Evolutionary conservation across 1,140 invertebrate species (phyloP).

Genomic region (Ips typographus): DNA sequence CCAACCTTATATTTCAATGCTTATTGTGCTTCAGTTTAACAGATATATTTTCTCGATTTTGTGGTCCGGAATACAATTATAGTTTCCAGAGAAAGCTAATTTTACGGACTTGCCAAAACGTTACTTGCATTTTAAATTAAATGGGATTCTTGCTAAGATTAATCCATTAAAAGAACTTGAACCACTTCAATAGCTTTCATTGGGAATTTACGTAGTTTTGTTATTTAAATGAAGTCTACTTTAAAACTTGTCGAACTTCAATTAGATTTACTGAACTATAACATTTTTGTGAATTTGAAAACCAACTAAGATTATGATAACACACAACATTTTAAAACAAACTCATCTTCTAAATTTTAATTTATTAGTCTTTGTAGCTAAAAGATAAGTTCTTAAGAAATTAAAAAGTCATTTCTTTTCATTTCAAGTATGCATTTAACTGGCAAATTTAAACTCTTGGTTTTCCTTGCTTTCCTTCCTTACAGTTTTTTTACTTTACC

Average conservation of each 20-base stretch:
- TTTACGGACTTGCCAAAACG: conserved; percentile 11
- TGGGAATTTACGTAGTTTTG: conserved; percentile 9
- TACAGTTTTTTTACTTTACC: conserved; percentile 14
- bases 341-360: conserved; percentile 5
- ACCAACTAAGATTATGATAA: neutral
- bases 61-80: conserved; percentile 6
- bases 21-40: neutral
- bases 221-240: neutral
- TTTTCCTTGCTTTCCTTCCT: conserved; percentile 13
- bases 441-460: conserved; percentile 12
- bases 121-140: conserved; percentile 5
- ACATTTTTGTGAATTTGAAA: no score
- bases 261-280: no score
- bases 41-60: conserved; percentile 8
- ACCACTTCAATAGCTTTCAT: conserved; percentile 4
- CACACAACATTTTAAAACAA: neutral
- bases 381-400: conserved; percentile 10
- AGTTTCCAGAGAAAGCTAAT: neutral
- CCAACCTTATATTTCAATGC: conserved; percentile 9
- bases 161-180: conserved; percentile 16
- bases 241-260: no score
- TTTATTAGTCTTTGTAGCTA: conserved; percentile 13
- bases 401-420: conserved; percentile 23
- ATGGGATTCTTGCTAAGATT: conserved; percentile 10
- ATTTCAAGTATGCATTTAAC: neutral